These are phyloP conservation scores for Oceanodroma leucorhoa DNA, from an alignment of 2,797 vertebrate genomes.

Conservation along the genomic window DNA sequence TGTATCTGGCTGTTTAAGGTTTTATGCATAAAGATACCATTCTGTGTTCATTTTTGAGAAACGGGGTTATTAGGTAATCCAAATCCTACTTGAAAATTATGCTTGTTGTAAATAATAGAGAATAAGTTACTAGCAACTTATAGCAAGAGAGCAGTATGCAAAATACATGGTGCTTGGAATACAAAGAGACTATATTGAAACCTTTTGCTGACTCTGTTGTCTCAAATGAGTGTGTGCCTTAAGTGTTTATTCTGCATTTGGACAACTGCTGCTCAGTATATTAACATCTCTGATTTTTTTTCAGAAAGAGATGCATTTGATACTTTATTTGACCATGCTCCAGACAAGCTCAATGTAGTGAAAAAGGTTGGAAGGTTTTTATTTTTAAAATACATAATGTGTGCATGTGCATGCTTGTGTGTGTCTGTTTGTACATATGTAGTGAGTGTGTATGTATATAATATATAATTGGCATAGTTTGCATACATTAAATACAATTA, in stretches of 20 bases:
- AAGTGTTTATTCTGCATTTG: conserved; percentile 11
- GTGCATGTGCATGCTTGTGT: neutral
- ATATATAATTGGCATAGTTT: neutral
- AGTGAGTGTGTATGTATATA: neutral
- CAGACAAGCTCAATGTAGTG: conserved; percentile 96
- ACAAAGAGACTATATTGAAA: neutral
- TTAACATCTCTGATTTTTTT: conserved; percentile 55
- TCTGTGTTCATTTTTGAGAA: neutral
- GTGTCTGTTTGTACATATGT: neutral
- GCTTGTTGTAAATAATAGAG: neutral
- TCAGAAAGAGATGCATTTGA: conserved; percentile 96
- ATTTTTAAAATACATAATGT: neutral
- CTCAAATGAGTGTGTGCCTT: neutral
- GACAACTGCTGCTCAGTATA: neutral
- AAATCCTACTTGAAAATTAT: neutral
- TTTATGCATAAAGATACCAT: neutral
- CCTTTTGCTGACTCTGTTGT: neutral
- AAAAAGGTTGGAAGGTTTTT: conserved; percentile 86
- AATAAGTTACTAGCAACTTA: neutral
- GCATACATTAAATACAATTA: neutral
- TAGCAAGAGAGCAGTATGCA: neutral
- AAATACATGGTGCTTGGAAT: neutral
- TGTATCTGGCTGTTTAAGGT: neutral
- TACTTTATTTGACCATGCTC: conserved; percentile 95
- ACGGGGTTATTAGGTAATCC: neutral